Percentiles rank a stretch among this genome's conserved stretches.
Evolutionary conservation across 1,140 invertebrate species (phyloP).

Genomic region (Pseudoatta argentina): DNA sequence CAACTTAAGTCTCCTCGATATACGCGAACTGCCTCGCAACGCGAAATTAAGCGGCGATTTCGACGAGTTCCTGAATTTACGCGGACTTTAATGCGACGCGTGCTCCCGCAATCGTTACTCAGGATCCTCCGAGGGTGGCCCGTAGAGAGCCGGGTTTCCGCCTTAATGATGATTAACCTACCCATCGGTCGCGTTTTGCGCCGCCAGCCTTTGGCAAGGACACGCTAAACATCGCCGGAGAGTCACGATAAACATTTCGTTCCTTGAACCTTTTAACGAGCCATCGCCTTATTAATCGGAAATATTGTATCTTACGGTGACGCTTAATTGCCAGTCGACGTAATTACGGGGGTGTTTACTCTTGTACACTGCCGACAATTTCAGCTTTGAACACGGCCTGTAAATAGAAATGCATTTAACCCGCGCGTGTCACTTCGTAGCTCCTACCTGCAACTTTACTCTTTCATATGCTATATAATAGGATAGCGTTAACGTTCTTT

Average conservation of each 20-base stretch:
- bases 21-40: conserved; percentile 59
- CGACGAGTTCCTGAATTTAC: conserved; percentile 71
- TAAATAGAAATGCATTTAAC: conserved; percentile 15
- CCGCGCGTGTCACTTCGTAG: background rate
- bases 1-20: conserved; percentile 44
- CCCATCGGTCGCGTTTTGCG: conserved; percentile 67
- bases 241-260: conserved; percentile 57
- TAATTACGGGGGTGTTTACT: conserved; percentile 53
- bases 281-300: conserved; percentile 10
- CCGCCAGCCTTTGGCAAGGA: conserved; percentile 60
- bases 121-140: conserved; percentile 70
- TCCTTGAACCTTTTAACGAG: conserved; percentile 44
- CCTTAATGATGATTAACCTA: conserved; percentile 77
- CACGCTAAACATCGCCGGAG: conserved; percentile 51
- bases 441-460: background rate
- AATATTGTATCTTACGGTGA: conserved; percentile 58
- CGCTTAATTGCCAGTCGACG: conserved; percentile 50
- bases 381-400: conserved; percentile 14
- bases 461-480: background rate
- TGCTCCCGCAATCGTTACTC: conserved; percentile 71
- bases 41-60: conserved; percentile 65
- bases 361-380: conserved; percentile 31
- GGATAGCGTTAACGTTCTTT: background rate
- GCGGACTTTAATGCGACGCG: conserved; percentile 63
- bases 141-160: conserved; percentile 61